Evolutionary conservation across 1,140 invertebrate genomes (phyloP), one percentile per base, ranked within the genome.

Genomic region (Nasonia vitripennis): DNA sequence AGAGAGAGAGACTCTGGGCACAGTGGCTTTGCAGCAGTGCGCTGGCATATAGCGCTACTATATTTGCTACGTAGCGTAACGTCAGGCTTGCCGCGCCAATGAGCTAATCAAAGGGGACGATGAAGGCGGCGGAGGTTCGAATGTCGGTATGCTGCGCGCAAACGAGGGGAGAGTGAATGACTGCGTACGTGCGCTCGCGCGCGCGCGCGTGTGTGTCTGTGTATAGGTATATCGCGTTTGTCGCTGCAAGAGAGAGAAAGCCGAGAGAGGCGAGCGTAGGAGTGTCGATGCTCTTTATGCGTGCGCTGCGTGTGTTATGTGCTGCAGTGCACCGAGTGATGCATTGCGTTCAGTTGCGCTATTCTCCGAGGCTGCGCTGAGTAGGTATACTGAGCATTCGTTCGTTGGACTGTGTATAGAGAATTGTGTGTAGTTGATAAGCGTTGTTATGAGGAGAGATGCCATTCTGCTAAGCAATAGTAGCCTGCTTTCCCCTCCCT

Each of bases 71-170:
- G 37, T 62, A 62, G 78, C 78, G 34, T 45, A 80, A 70, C 79
- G 68, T 48, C 73, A 81, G 79, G 81, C 41, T 31, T 75, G 48
- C 81, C n/a, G 48, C 48, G 81, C 81, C 81, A 83, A 83, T 83
- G 73, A 83, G 74, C 73, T 78, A 78, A 37, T 83, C 81, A 82
- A 82, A 82, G 70, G 71, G 81, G 48, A 74, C 81, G n/a, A n/a
- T 48, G 51, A 74, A 20, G 31, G 37, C 55, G 62, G 34, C 67
- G 78, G n/a, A 17, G 34, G n/a, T 67, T 74, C n/a, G 14, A 6
- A 11, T 20, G 7, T 41, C 10, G 73, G 37, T 41, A 34, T 45
- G 37, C 14, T 7, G 31, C 70, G 81, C 4, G 17, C 23, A 9
- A 37, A 27, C n/a, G 45, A 73, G 70, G 17, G 20, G 3, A 45